phyloP scores from a whole-genome alignment of 2,888 invertebrate genomes.

The Phyllotreta striolata region DNA sequence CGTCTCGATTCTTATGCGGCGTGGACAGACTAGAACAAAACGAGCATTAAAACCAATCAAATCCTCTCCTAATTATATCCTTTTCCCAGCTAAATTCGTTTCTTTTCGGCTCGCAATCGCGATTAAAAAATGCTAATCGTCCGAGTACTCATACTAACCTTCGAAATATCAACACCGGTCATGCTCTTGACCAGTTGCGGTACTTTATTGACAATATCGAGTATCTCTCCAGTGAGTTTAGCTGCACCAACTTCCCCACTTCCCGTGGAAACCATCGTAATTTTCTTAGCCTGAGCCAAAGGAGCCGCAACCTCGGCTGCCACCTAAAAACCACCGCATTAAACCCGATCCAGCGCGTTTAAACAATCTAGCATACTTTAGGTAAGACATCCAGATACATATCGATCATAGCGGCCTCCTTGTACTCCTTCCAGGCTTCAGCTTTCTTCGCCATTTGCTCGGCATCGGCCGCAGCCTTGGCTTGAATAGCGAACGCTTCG shows the following conservation, averaged over 20 bases:
- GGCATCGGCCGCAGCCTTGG: conserved; percentile 94
- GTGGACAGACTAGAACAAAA: conserved; percentile 45
- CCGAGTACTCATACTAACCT: conserved; percentile 66
- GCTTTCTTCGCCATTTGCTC: conserved; percentile 98
- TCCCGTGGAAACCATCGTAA: conserved; percentile 96
- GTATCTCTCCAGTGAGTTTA: conserved; percentile 92
- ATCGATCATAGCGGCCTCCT: conserved; percentile 94
- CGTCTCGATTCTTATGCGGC: conserved; percentile 37
- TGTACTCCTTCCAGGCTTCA: conserved; percentile 96
- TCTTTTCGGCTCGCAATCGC: too few species aligned
- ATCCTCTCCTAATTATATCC: background rate
- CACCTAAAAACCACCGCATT: conserved; percentile 68
- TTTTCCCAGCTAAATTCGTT: too few species aligned
- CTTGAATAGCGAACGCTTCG: conserved; percentile 92
- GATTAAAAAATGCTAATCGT: too few species aligned
- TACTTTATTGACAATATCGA: conserved; percentile 91
- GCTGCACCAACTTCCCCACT: conserved; percentile 91
- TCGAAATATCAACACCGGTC: conserved; percentile 93
- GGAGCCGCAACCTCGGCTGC: conserved; percentile 98
- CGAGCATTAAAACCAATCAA: conserved; percentile 8
- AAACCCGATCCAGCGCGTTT: background rate
- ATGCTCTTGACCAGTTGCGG: conserved; percentile 90
- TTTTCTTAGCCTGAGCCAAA: conserved; percentile 90
- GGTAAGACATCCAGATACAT: conserved; percentile 96
- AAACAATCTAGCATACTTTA: conserved; percentile 62